Conservation (phyloP, 2,797 vertebrate species). For the Phrynocephalus vlangalii region DNA sequence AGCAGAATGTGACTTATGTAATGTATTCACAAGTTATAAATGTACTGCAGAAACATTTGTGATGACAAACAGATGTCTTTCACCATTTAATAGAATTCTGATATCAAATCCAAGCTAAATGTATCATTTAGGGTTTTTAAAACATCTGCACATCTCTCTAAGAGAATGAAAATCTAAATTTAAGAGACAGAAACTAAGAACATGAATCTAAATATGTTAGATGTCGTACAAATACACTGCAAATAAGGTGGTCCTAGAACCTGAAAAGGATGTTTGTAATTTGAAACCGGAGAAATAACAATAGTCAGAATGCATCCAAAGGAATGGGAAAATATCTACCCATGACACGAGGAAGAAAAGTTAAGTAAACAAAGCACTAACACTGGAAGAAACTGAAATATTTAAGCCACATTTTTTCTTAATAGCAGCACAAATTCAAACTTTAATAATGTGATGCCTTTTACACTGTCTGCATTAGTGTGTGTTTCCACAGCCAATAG, state of each 20-base stretch:
- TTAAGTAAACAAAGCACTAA: not conserved
- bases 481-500: slow-evolving; percentile 52
- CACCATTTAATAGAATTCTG: no score
- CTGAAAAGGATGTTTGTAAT: not conserved
- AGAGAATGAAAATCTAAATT: not conserved
- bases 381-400: not conserved
- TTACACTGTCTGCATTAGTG: slow-evolving; percentile 53
- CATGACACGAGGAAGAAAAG: no score
- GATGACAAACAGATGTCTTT: no score
- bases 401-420: not conserved
- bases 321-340: no score
- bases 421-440: slow-evolving; percentile 21
- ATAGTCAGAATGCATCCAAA: no score
- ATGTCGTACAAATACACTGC: not conserved
- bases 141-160: not conserved
- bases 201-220: not conserved
- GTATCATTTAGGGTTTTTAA: not conserved
- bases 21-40: no score
- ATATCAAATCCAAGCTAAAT: no score
- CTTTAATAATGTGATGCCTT: slow-evolving; percentile 44
- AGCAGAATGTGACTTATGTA: no score
- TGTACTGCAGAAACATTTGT: no score
- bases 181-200: not conserved
- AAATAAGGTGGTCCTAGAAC: not conserved
- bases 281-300: not conserved